Percentiles rank a stretch among this genome's conserved stretches.
phyloP scores from a whole-genome alignment of 2,113 vertebrate genomes.

The Cryptomyrus ogoouensis region DNA sequence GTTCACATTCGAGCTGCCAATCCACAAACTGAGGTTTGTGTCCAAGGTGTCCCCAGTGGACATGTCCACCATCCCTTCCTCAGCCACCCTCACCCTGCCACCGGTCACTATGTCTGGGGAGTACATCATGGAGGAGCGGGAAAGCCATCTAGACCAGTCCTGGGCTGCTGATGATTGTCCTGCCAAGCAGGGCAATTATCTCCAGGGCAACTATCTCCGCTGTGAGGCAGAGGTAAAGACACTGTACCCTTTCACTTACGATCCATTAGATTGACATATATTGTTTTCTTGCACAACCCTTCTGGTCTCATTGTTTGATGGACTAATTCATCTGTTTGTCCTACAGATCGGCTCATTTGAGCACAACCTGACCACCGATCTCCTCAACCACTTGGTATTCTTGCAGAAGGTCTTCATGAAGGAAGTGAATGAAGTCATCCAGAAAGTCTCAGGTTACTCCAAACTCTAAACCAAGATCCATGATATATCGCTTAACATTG shows the following conservation, averaged over 20 bases:
- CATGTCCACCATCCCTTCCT: conserved; percentile 87
- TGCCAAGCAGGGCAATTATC: conserved; percentile 77
- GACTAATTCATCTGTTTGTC: conserved; percentile 1
- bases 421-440: conserved; percentile 98
- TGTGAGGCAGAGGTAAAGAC: conserved; percentile 84
- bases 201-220: conserved; percentile 95
- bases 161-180: conserved; percentile 85
- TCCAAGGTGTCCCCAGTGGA: conserved; percentile 95
- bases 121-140: conserved; percentile 96
- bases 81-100: conserved; percentile 90
- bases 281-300: background rate
- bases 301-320: background rate
- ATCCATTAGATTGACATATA: background rate
- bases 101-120: conserved; percentile 97
- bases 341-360: conserved; percentile 93
- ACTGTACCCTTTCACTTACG: background rate
- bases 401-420: conserved; percentile 99
- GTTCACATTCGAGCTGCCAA: conserved; percentile 95
- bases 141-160: conserved; percentile 83
- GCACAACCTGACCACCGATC: conserved; percentile 95
- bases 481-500: background rate
- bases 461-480: background rate
- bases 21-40: conserved; percentile 89
- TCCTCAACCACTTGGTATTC: conserved; percentile 95
- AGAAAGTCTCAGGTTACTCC: conserved; percentile 91